These are phyloP conservation scores for Sepioteuthis lessoniana DNA, from an alignment of 2,888 invertebrate species.

Conservation along the genomic window DNA sequence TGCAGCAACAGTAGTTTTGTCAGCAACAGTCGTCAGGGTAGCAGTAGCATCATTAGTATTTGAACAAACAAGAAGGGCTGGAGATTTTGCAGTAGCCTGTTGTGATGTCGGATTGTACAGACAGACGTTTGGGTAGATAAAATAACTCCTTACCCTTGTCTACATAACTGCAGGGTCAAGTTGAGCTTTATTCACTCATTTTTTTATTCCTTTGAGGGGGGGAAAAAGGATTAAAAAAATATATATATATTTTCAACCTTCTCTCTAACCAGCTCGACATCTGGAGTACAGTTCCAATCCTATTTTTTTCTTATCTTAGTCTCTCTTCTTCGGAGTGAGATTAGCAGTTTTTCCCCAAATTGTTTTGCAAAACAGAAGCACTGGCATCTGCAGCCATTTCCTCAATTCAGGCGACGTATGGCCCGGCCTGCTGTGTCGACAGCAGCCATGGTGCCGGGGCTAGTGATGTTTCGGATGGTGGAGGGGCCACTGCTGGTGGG, in stretches of 20 bases:
- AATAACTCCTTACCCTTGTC: background rate
- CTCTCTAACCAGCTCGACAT: background rate
- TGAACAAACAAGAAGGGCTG: background rate
- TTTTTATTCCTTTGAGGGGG: no score
- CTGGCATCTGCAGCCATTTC: slow-evolving; percentile 42
- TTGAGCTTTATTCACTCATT: no score
- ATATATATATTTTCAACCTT: background rate
- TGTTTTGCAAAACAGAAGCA: background rate
- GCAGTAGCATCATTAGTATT: background rate
- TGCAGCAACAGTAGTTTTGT: background rate
- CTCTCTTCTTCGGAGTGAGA: background rate
- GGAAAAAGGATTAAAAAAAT: background rate
- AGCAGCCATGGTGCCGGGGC: background rate
- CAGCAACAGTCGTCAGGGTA: background rate
- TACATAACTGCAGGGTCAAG: background rate
- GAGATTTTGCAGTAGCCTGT: background rate
- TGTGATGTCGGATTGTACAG: background rate
- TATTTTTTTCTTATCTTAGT: background rate
- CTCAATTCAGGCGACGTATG: background rate
- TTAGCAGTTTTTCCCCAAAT: background rate
- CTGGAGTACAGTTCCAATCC: background rate
- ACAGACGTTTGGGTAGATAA: background rate
- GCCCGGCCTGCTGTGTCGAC: slow-evolving; percentile 47
- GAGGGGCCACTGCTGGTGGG: background rate
- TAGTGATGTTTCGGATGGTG: background rate